A percentile compares a stretch with the other conserved stretches of the same genome.
phyloP scores from a whole-genome alignment of 64 coral and sea anemone species.

The Porites lutea region DNA sequence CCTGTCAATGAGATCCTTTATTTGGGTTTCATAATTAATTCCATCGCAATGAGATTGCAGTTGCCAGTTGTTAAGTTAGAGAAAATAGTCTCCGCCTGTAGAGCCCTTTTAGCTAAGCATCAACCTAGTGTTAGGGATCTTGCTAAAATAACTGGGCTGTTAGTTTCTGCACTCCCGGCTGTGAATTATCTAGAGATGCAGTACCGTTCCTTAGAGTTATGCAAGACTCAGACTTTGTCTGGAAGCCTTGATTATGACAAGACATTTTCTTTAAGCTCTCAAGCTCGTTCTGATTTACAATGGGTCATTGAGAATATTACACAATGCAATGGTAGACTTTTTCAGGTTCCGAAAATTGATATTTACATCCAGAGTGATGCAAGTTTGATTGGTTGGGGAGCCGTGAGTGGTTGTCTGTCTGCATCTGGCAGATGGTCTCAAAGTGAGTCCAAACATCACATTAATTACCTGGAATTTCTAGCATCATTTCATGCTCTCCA shows the following conservation, averaged over 20 bases:
- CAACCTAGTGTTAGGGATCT: conserved; percentile 46
- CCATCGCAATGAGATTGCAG: conserved; percentile 4
- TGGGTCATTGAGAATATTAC: conserved; percentile 53
- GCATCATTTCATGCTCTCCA: conserved; percentile 18
- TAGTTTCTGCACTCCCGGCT: conserved; percentile 77
- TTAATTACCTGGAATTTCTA: too few species aligned
- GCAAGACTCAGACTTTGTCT: conserved; percentile 50
- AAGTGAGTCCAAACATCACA: too few species aligned
- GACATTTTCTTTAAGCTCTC: background rate
- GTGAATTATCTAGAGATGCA: conserved; percentile 51
- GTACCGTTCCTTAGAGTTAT: conserved; percentile 70
- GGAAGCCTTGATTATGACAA: conserved; percentile 31
- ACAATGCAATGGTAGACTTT: background rate
- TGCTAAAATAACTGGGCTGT: too few species aligned
- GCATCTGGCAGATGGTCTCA: conserved; percentile 16
- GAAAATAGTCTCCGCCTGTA: too few species aligned
- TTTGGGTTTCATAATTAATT: conserved; percentile 53
- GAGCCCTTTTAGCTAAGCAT: background rate
- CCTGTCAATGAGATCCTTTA: background rate
- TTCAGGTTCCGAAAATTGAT: background rate
- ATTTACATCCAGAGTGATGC: conserved; percentile 39
- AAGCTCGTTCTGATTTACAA: conserved; percentile 31
- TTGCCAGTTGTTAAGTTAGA: too few species aligned
- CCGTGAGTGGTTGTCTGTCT: background rate
- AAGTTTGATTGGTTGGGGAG: conserved; percentile 48